Percentiles rank a stretch among this genome's conserved stretches.
These are phyloP conservation scores for Silurus glanis DNA, from an alignment of 2,113 vertebrate species.

Conservation along the genomic window DNA sequence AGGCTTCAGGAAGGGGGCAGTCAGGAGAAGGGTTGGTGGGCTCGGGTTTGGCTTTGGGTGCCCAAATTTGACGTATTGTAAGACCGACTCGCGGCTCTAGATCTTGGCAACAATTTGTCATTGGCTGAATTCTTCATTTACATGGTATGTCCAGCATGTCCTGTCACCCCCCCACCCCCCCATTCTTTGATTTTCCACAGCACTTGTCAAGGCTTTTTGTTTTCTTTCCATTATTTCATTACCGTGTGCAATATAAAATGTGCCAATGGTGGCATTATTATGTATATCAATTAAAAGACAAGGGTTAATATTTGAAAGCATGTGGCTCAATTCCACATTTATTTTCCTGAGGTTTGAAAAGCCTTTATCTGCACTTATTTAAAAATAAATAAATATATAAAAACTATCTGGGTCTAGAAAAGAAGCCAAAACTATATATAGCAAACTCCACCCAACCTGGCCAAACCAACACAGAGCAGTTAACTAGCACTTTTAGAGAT, in stretches of 20 bases:
- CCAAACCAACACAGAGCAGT: conserved; percentile 27
- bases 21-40: conserved; percentile 54
- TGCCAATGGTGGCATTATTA: conserved; percentile 81
- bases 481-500: conserved; percentile 45
- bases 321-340: conserved; percentile 79
- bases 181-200: conserved; percentile 71
- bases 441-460: conserved; percentile 29
- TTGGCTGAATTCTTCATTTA: conserved; percentile 65
- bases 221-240: conserved; percentile 76
- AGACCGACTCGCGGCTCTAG: conserved; percentile 55
- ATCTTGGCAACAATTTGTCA: conserved; percentile 70
- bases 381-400: conserved; percentile 41
- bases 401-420: conserved; percentile 57
- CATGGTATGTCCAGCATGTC: conserved; percentile 72
- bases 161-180: conserved; percentile 48
- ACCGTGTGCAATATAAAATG: conserved; percentile 82
- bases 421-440: conserved; percentile 36
- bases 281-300: conserved; percentile 82
- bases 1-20: conserved; percentile 53
- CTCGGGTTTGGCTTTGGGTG: conserved; percentile 47
- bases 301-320: conserved; percentile 80
- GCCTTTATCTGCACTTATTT: conserved; percentile 73
- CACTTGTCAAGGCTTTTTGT: conserved; percentile 69
- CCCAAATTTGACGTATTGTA: conserved; percentile 55
- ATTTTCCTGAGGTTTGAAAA: conserved; percentile 71